Evolutionary conservation across 2,797 vertebrate genomes (phyloP).

Genomic region (Sebastes aleutianus): DNA sequence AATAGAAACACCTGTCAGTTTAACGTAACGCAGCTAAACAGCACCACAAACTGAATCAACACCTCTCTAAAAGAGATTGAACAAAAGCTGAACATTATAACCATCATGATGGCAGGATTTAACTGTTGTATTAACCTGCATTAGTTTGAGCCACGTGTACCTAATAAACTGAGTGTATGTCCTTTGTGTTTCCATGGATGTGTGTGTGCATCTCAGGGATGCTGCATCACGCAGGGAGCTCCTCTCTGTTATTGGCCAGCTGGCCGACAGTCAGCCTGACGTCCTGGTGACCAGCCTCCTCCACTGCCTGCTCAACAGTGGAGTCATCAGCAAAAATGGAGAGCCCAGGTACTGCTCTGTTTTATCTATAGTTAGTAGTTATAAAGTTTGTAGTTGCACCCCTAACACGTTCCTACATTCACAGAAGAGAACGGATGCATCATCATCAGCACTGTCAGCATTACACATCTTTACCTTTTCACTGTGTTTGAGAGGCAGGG

Average conservation of each 20-base stretch:
- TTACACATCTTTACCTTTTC: background rate
- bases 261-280: constrained; percentile 90
- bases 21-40: background rate
- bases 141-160: background rate
- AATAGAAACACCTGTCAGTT: background rate
- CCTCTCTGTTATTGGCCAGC: constrained; percentile 87
- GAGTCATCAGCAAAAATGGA: constrained; percentile 85
- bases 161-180: background rate
- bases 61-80: background rate
- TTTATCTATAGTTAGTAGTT: background rate
- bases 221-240: constrained; percentile 91
- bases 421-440: background rate
- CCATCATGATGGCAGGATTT: background rate
- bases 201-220: constrained; percentile 79
- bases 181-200: background rate
- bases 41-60: background rate
- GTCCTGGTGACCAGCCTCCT: constrained; percentile 89
- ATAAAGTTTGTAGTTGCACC: background rate
- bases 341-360: constrained; percentile 85
- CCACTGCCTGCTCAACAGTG: constrained; percentile 89
- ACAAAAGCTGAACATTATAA: background rate
- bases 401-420: background rate
- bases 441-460: background rate
- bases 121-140: background rate
- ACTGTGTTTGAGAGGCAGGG: background rate